Base-by-base conservation (phyloP, 2,888 invertebrate genomes). In the Agonopterix heracliana region DNA sequence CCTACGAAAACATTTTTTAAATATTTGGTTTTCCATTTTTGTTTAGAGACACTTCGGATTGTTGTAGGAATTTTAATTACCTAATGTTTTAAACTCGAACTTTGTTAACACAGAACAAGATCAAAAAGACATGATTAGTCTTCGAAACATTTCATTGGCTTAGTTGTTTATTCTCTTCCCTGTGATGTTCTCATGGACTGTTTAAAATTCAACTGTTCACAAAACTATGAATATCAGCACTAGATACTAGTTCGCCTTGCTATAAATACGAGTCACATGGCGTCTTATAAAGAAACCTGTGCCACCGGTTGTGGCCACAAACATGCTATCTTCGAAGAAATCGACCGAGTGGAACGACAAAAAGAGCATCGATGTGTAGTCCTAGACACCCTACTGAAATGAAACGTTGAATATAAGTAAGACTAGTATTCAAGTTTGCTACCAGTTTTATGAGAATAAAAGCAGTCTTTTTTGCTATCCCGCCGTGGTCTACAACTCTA, bases 21-120 rank as follows among this genome's bases (percentile, higher is more conserved):
- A 41, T 41, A 61, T 68, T 66, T 47, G 53, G 60, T 62, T 61
- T 68, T 61, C 60, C 55, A 59, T 63, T 68, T 72, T 71, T 72
- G 66, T 68, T 72, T 72, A 66, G 61, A 51, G 55, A 52, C 53
- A 56, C 59, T 57, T 63, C 55, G 64, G 71, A 66, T 69, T 70
- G 74, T 57, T 72, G 68, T 69, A 58, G 78, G 86, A 78, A 86
- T 86, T 80, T 86, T 87, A 85, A 86, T 84, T 80, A 81, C 75
- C 61, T 61, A 62, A 38, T 38, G n/a, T 38, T 38, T 26, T n/a
- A 38, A 38, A 38, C 10, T 38, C n/a, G 38, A 41, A n/a, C 12
- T 38, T 62, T 41, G 48, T 10, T 38, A 26, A 7, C 26, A 5
- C 26, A 26, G 26, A 26, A 26, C 5, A 5, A 26, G 26, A 26